Percentiles rank a stretch among this genome's conserved stretches.
Evolutionary conservation across 2,113 vertebrate species (phyloP).

Genomic region (Poicephalus meyeri): DNA sequence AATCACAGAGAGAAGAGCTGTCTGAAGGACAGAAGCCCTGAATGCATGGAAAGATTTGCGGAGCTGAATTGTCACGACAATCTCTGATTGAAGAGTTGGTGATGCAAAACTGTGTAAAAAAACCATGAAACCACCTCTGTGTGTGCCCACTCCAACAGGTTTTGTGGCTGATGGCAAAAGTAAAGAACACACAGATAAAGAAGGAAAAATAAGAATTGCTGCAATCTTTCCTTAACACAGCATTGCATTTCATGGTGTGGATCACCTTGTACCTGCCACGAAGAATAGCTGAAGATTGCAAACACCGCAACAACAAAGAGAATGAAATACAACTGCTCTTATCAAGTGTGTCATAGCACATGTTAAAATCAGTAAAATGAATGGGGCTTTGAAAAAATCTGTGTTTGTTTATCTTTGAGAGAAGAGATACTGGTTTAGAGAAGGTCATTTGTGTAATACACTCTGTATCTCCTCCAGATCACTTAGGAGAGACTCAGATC

Average conservation of each 20-base stretch:
- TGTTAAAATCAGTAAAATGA: neutral
- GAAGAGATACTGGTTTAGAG: neutral
- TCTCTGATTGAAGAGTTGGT: neutral
- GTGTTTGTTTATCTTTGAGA: neutral
- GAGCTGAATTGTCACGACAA: neutral
- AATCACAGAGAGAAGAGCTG: neutral
- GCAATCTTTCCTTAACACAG: neutral
- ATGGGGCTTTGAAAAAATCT: neutral
- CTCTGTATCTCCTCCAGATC: neutral
- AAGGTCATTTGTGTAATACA: neutral
- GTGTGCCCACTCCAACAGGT: neutral
- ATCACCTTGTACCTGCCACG: neutral
- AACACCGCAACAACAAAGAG: neutral
- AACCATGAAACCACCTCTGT: neutral
- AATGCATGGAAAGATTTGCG: neutral
- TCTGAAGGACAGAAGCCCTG: neutral
- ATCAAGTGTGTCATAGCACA: neutral
- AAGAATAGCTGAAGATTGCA: neutral
- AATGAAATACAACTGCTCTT: neutral
- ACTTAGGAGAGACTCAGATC: neutral
- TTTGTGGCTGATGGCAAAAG: neutral
- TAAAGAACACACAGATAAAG: neutral
- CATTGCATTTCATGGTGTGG: neutral
- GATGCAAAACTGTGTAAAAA: neutral
- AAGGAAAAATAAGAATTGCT: neutral